Conservation (phyloP, 2,797 vertebrate genomes). For the Selene dorsalis region DNA sequence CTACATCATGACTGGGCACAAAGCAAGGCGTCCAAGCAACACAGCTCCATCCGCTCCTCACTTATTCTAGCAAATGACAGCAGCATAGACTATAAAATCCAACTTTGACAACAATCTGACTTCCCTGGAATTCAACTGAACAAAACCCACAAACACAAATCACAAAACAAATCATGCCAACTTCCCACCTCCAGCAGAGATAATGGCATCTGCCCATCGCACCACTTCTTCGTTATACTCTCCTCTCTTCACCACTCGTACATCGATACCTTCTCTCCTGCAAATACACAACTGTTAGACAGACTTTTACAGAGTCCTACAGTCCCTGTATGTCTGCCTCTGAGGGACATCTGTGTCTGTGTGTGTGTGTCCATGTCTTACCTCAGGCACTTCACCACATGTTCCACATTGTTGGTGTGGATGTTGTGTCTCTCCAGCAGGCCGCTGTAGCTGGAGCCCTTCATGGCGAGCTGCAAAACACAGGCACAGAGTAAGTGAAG, state of each 20-base stretch:
- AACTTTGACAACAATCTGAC: not conserved
- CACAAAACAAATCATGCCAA: not conserved
- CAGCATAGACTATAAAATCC: not conserved
- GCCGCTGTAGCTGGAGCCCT: constrained; percentile 96
- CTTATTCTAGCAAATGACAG: not conserved
- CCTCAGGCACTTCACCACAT: constrained; percentile 91
- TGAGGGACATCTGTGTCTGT: not conserved
- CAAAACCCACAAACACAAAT: not conserved
- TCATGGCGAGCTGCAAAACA: constrained; percentile 91
- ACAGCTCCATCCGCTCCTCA: not conserved
- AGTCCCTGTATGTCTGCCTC: not conserved
- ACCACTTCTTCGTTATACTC: constrained; percentile 94
- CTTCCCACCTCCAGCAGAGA: constrained; percentile 94
- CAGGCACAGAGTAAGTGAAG: not conserved
- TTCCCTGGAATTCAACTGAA: not conserved
- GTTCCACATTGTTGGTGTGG: constrained; percentile 93
- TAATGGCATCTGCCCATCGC: constrained; percentile 94
- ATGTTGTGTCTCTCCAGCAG: constrained; percentile 95
- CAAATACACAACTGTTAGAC: not conserved
- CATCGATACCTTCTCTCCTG: constrained; percentile 91
- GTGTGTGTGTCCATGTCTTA: constrained; percentile 74
- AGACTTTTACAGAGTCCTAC: not conserved
- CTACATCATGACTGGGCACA: constrained; percentile 10
- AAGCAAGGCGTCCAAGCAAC: constrained; percentile 10
- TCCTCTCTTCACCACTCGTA: constrained; percentile 92